Evolutionary conservation across 2,797 vertebrate species (phyloP).

Genomic region (Mastacembelus armatus): DNA sequence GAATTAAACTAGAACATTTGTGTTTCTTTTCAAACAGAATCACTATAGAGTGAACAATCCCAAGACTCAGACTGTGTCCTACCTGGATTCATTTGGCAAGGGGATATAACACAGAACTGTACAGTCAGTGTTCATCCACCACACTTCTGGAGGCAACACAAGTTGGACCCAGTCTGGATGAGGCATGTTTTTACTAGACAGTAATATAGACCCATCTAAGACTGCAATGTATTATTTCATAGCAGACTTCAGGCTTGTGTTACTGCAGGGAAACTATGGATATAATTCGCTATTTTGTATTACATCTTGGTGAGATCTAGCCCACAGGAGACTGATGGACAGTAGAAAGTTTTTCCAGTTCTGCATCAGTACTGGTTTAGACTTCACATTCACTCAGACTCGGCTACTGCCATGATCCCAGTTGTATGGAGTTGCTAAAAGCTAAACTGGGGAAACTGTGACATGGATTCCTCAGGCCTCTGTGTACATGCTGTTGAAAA

Average conservation of each 20-base stretch:
- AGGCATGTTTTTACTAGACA: constrained; percentile 25
- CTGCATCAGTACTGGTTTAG: constrained; percentile 7
- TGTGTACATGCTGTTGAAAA: constrained; percentile 36
- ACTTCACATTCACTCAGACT: constrained; percentile 35
- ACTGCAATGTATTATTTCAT: constrained; percentile 11
- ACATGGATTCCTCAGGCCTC: constrained; percentile 47
- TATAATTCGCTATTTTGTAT: neutral
- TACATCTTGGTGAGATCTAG: neutral
- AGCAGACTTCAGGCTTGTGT: constrained; percentile 20
- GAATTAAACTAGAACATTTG: constrained; percentile 4
- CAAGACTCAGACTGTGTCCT: constrained; percentile 10
- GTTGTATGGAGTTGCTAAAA: constrained; percentile 8
- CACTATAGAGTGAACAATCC: neutral
- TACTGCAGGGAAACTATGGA: constrained; percentile 13
- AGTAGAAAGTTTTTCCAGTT: constrained; percentile 4
- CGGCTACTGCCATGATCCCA: constrained; percentile 24
- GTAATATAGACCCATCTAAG: neutral
- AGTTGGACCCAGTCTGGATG: constrained; percentile 21
- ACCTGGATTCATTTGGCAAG: constrained; percentile 7
- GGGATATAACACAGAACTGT: neutral
- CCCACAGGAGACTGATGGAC: constrained; percentile 14
- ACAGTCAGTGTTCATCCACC: neutral
- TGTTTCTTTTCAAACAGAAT: constrained; percentile 18
- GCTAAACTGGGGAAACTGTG: constrained; percentile 56
- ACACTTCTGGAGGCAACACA: constrained; percentile 2